Evolutionary conservation across 2,888 invertebrate species (phyloP).

Genomic region (Mantis religiosa): DNA sequence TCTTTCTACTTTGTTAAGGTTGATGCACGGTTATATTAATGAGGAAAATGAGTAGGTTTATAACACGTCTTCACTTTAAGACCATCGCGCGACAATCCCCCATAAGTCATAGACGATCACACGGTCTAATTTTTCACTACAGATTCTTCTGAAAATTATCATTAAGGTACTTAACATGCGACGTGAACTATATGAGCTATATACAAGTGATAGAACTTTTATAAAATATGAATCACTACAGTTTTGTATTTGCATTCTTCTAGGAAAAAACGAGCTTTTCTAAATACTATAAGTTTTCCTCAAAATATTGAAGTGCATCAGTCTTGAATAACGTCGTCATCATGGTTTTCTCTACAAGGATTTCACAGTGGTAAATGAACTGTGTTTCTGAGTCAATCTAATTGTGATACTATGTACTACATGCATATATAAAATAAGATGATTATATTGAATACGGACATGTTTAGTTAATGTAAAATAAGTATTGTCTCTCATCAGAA

Average conservation of each 20-base stretch:
- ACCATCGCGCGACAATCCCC: background rate
- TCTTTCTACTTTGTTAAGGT: background rate
- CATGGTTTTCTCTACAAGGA: background rate
- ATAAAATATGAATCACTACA: too few relatives aligned
- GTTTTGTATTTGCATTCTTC: too few relatives aligned
- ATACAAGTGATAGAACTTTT: too few relatives aligned
- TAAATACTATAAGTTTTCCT: background rate
- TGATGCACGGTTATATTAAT: background rate
- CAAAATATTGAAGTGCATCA: background rate
- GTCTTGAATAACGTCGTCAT: background rate
- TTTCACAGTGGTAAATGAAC: background rate
- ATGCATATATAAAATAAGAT: background rate
- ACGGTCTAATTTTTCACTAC: too few relatives aligned
- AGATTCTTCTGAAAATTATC: too few relatives aligned
- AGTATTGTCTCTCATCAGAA: background rate
- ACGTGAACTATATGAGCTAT: too few relatives aligned
- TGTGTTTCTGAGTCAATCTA: slow-evolving; percentile 18
- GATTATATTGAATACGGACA: background rate
- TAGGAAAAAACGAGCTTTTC: too few relatives aligned
- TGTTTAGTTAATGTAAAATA: background rate
- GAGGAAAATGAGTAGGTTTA: background rate
- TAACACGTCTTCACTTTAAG: background rate
- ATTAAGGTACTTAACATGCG: too few relatives aligned
- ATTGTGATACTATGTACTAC: slow-evolving; percentile 13
- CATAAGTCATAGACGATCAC: background rate